Percentiles rank a stretch among this genome's conserved stretches.
These are phyloP conservation scores for Neolamprologus tretocephalus DNA, from an alignment of 2,113 vertebrate genomes.

Conservation along the genomic window DNA sequence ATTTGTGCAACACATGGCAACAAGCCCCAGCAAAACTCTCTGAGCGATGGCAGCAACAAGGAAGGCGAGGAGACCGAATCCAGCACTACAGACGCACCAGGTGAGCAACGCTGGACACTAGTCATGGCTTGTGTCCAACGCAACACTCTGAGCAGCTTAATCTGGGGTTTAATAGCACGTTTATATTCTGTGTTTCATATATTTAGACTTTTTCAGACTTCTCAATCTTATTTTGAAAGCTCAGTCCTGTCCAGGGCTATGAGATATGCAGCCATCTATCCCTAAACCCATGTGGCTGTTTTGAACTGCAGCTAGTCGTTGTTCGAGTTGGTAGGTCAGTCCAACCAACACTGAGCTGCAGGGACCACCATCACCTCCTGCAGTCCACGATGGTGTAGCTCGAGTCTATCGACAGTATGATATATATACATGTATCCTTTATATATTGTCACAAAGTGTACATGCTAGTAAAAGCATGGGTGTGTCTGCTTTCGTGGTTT, in stretches of 20 bases:
- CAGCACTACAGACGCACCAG: slow-evolving; percentile 13
- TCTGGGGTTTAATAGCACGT: fast-evolving
- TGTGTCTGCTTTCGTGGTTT: fast-evolving
- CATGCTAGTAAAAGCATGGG: neutral
- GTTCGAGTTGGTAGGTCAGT: neutral
- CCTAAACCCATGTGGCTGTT: neutral
- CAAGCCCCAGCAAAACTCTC: slow-evolving; percentile 35
- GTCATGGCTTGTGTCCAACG: neutral
- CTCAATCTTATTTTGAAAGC: neutral
- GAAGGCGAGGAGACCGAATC: slow-evolving; percentile 35
- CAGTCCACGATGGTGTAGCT: neutral
- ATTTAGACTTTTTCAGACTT: neutral
- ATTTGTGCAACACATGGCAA: slow-evolving; percentile 52
- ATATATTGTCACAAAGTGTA: neutral
- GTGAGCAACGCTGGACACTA: neutral
- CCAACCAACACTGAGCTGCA: neutral
- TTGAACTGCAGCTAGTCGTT: neutral
- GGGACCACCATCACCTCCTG: neutral
- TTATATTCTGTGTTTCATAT: neutral
- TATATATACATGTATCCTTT: fast-evolving
- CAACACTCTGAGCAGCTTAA: neutral
- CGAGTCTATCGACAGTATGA: fast-evolving
- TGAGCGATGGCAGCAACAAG: slow-evolving; percentile 30
- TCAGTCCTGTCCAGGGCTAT: neutral
- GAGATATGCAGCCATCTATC: neutral